A percentile compares a stretch with the other conserved stretches of the same genome.
Evolutionary conservation across 2,888 invertebrate genomes (phyloP).

Genomic region (Hirudinaria manillensis): DNA sequence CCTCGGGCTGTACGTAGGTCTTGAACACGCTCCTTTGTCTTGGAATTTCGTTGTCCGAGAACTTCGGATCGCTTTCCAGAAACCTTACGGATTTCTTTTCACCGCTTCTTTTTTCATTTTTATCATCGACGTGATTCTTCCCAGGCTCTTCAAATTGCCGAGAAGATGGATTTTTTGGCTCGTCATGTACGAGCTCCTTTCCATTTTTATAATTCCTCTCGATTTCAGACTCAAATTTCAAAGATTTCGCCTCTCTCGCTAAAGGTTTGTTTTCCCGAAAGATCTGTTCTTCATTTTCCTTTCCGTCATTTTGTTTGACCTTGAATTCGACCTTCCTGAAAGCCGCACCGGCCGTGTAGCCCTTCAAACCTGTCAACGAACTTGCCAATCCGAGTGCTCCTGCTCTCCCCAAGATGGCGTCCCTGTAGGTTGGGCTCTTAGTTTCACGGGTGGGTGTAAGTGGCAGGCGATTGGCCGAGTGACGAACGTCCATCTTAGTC

Average conservation of each 20-base stretch:
- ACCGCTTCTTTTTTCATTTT: neutral
- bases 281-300: too few species aligned
- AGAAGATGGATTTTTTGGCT: neutral
- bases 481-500: too few species aligned
- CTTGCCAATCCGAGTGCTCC: neutral
- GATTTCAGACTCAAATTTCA: neutral
- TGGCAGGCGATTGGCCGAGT: too few species aligned
- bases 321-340: neutral
- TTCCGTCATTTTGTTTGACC: too few species aligned
- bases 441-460: too few species aligned
- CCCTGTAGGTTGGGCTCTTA: neutral
- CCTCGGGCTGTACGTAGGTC: too few species aligned
- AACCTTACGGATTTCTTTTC: conserved; percentile 1
- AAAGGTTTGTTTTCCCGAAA: neutral
- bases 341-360: neutral
- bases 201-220: too few species aligned
- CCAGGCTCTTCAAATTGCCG: neutral
- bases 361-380: neutral
- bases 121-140: neutral
- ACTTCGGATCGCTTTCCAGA: neutral
- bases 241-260: neutral
- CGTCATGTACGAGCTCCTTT: neutral
- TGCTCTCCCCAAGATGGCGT: conserved; percentile 1
- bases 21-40: neutral
- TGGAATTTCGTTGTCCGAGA: neutral